A percentile compares a stretch with the other conserved stretches of the same genome.
Evolutionary conservation across 2,888 invertebrate species (phyloP).

Genomic region (Morinoia aosen): DNA sequence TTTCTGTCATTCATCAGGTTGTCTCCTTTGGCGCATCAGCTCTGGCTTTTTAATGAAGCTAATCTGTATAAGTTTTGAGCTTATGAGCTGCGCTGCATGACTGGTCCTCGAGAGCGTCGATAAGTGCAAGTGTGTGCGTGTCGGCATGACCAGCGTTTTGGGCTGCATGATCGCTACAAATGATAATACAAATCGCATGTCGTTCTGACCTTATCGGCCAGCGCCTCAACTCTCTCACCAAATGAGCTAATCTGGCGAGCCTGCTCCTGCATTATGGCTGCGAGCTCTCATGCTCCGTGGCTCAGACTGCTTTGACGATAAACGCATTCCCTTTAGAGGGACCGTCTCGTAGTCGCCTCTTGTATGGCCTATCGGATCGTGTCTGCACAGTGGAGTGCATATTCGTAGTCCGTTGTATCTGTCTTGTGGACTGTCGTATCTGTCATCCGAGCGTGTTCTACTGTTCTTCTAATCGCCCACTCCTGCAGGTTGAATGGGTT

Average conservation of each 20-base stretch:
- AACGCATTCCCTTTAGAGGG: neutral
- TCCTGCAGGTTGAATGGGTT: neutral
- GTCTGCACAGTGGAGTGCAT: constrained; percentile 12
- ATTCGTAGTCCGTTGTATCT: neutral
- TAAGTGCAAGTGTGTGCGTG: constrained; percentile 24
- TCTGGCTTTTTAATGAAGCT: constrained; percentile 45
- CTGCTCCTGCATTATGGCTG: neutral
- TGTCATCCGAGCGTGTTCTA: neutral
- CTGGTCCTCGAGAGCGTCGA: neutral
- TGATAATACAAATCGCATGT: constrained; percentile 43
- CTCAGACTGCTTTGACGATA: neutral
- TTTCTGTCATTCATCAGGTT: constrained; percentile 38
- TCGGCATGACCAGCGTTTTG: constrained; percentile 46
- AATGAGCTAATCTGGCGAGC: constrained; percentile 42
- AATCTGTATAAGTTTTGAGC: constrained; percentile 49
- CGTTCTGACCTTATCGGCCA: constrained; percentile 14
- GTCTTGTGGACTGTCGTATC: neutral
- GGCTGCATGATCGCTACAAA: constrained; percentile 38
- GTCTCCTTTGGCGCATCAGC: constrained; percentile 45
- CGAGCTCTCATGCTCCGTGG: neutral
- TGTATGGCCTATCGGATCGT: constrained; percentile 3
- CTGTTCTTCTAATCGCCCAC: neutral
- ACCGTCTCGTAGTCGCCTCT: neutral
- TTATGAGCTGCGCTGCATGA: constrained; percentile 39
- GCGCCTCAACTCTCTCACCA: neutral